Percentiles rank a stretch among this genome's conserved stretches.
Conservation (phyloP, 2,797 vertebrate genomes). For the Sebastiscus albofasciatus region DNA sequence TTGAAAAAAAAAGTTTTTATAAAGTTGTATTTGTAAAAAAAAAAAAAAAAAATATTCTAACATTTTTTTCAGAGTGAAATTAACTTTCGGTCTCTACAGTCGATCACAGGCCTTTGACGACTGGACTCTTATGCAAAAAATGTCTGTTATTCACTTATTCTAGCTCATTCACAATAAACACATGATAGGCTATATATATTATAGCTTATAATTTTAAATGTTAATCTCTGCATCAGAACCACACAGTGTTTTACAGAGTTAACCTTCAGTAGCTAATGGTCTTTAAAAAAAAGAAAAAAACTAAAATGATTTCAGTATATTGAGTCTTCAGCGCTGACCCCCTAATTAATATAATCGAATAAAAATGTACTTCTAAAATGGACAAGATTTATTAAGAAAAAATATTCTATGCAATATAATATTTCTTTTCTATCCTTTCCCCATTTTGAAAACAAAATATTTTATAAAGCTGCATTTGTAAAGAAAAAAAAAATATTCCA, state of each 20-base stretch:
- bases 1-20: neutral
- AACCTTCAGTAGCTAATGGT: neutral
- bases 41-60: neutral
- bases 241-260: neutral
- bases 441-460: too few relatives aligned
- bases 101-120: neutral
- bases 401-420: too few relatives aligned
- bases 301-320: too few relatives aligned
- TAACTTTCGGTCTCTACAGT: neutral
- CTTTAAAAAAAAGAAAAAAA: too few relatives aligned
- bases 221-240: neutral
- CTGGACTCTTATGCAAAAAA: too few relatives aligned
- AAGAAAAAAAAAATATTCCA: too few relatives aligned
- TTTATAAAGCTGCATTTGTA: too few relatives aligned
- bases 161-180: neutral
- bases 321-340: too few relatives aligned
- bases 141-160: neutral
- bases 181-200: neutral
- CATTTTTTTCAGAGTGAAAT: neutral
- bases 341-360: too few relatives aligned
- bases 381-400: too few relatives aligned
- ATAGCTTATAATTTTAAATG: neutral
- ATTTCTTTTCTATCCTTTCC: too few relatives aligned
- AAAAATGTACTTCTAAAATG: too few relatives aligned
- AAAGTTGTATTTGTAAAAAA: neutral